Evolutionary conservation across 2,113 vertebrate species (phyloP).

Genomic region (Oreochromis tanganicae): DNA sequence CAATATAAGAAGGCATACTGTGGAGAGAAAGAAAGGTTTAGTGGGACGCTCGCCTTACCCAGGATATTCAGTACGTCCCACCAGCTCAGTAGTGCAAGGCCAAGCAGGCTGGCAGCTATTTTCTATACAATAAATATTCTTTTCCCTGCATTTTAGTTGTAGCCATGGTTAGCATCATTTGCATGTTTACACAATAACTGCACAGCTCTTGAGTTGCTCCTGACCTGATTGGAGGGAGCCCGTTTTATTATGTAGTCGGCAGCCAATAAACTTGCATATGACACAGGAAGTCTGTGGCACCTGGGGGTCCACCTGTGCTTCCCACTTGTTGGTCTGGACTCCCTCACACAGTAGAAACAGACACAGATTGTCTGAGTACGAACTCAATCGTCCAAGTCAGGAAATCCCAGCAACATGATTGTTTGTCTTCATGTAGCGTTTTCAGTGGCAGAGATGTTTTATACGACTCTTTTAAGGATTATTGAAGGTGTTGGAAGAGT

Average conservation of each 20-base stretch:
- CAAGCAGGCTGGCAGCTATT: not conserved
- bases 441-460: not conserved
- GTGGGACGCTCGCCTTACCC: not conserved
- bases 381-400: not conserved
- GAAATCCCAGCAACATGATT: not conserved
- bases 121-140: not conserved
- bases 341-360: accelerated
- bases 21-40: not conserved
- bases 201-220: not conserved
- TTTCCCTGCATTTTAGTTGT: not conserved
- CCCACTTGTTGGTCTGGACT: not conserved
- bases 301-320: not conserved
- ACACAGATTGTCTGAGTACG: not conserved
- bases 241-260: not conserved
- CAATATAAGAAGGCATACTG: not conserved
- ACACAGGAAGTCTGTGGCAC: not conserved
- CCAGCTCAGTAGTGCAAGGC: not conserved
- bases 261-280: not conserved
- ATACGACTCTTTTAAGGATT: accelerated
- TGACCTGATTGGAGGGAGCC: not conserved
- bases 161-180: not conserved
- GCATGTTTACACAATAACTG: not conserved
- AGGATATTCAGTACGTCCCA: accelerated
- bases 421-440: not conserved
- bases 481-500: not conserved